Evolutionary conservation across 2,113 vertebrate species (phyloP), one percentile per base, ranked within the genome.

Genomic region (Kryptolebias marmoratus): DNA sequence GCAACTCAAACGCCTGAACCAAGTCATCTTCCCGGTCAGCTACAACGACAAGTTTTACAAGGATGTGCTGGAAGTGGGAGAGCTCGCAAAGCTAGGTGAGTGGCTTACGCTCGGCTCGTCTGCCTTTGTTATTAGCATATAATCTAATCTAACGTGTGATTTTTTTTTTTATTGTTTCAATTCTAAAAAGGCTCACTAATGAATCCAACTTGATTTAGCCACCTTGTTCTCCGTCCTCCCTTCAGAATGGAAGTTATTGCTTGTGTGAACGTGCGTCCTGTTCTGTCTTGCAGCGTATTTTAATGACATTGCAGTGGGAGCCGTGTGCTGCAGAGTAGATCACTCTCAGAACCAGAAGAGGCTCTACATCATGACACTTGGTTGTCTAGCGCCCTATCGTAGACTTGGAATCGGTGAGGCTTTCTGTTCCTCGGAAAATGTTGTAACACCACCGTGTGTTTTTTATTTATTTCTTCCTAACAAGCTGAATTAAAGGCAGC

Each of bases 21-120:
- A 99, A 93, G 97, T 99, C 91, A 99, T 99, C 95, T 99, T 99
- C 90, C 98, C 98, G 49, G 98, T 99, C 93, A 99, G 97, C 94
- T 99, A 99, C 95, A 99, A 99, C 57, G 97, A 99, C 95, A 99
- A 99, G 93, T 99, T 99, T 95, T 99, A 99, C 95, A 99, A 99
- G 93, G 98, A 99, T 90, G 98, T 99, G 44, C 93, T 99, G 92
- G 98, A 99, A 90, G 97, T 99, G 87, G 98, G 98, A 78, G 98
- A 99, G 81, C 96, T 99, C 68, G 97, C 98, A 89, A 99, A 99
- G 93, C 95, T 99, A 92, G 98, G 98, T 99, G 82, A 92, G 89
- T 59, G 22, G 22, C 22, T 22, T 22, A 22, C 22, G 22, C 22
- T 22, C 22, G 22, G 22, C 22, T 22, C 22, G 22, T 22, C 22